A percentile compares a stretch with the other conserved stretches of the same genome.
These are phyloP conservation scores for Lacanobia wlatinum DNA, from an alignment of 2,888 invertebrate species.

Conservation along the genomic window DNA sequence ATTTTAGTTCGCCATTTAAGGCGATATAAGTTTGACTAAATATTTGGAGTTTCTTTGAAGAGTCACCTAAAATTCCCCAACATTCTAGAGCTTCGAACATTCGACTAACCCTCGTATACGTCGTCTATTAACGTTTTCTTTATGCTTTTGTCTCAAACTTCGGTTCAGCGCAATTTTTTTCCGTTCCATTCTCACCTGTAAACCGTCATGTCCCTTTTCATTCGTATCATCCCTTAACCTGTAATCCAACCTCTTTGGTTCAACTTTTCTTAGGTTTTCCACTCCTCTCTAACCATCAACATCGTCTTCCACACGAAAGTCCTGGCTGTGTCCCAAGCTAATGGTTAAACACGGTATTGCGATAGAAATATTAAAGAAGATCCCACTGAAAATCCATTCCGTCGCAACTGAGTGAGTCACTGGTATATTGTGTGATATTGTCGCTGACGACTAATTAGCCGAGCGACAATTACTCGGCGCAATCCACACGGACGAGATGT, in stretches of 20 bases:
- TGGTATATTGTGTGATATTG: constrained; percentile 8
- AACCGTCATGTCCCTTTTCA: no score
- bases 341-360: background rate
- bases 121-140: background rate
- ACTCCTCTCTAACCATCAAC: background rate
- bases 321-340: no score
- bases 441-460: constrained; percentile 32
- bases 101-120: no score
- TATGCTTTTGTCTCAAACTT: background rate
- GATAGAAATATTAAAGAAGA: background rate
- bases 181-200: background rate
- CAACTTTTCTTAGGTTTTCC: background rate
- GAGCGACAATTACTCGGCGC: constrained; percentile 1
- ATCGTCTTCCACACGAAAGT: background rate
- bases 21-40: no score
- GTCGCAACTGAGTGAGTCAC: constrained; percentile 8
- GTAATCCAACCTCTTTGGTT: background rate
- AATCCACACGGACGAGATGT: constrained; percentile 35
- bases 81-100: no score
- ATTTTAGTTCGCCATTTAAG: no score
- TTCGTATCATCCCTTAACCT: background rate
- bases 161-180: background rate
- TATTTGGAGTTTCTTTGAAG: no score
- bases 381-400: constrained; percentile 6
- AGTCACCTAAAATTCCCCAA: no score